Conservation (phyloP, 1,140 invertebrate genomes). For the Lanistes nyassanus region DNA sequence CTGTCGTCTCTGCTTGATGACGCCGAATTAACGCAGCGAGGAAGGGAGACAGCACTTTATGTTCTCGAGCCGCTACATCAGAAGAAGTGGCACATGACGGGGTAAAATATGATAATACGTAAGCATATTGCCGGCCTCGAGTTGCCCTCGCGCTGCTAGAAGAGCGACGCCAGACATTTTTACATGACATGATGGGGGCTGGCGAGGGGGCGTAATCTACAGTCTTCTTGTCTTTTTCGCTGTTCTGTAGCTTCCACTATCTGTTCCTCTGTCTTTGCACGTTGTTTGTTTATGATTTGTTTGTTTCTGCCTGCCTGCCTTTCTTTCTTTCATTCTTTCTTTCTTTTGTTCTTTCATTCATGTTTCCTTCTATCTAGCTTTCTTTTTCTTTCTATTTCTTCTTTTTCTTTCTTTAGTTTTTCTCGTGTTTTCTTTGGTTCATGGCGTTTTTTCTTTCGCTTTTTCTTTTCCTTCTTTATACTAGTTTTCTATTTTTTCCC, state of each 20-base stretch:
- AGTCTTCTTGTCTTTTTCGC: neutral
- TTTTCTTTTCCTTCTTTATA: neutral
- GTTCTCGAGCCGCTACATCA: too few species aligned
- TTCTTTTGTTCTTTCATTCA: neutral
- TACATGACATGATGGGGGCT: too few species aligned
- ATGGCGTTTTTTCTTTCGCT: neutral
- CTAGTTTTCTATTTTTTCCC: neutral
- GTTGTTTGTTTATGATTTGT: neutral
- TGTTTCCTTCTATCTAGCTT: neutral
- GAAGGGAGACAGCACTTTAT: too few species aligned
- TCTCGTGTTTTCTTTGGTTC: neutral
- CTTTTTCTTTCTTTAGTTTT: neutral
- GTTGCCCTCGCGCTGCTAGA: too few species aligned
- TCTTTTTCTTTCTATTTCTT: neutral
- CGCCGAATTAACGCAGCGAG: too few species aligned
- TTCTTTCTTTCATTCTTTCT: neutral
- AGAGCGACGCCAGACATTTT: too few species aligned
- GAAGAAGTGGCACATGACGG: too few species aligned
- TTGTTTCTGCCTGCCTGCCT: neutral
- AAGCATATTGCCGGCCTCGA: too few species aligned
- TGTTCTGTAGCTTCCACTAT: neutral
- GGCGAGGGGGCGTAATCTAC: too few species aligned
- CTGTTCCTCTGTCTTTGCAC: conserved; percentile 5
- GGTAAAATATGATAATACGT: too few species aligned
- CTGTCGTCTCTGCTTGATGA: too few species aligned